Evolutionary conservation across 2,888 invertebrate genomes (phyloP).

Genomic region (Phortica okadai): DNA sequence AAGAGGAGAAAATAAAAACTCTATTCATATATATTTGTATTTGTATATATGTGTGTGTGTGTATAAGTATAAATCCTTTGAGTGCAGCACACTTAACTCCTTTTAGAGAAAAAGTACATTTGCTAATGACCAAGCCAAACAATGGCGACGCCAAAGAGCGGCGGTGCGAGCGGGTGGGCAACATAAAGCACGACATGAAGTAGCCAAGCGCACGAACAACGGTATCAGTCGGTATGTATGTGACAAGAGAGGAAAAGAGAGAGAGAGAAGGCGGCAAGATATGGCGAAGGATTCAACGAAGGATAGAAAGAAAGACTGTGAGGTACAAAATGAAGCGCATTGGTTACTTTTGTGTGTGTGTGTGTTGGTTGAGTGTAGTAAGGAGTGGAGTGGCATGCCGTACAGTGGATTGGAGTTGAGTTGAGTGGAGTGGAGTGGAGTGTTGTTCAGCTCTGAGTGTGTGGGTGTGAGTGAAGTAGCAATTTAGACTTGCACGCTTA

Average conservation of each 20-base stretch:
- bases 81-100: slow-evolving; percentile 70
- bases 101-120: slow-evolving; percentile 70
- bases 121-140: slow-evolving; percentile 70
- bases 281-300: too few relatives aligned
- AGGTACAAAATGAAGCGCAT: slow-evolving; percentile 15
- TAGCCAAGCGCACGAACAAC: slow-evolving; percentile 7
- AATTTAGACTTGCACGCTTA: slow-evolving; percentile 58
- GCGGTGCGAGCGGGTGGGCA: neutral
- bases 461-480: slow-evolving; percentile 58
- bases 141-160: slow-evolving; percentile 53
- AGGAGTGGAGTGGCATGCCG: neutral
- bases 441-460: neutral
- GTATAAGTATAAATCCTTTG: slow-evolving; percentile 62
- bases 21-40: neutral
- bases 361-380: neutral
- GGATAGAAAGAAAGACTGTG: too few relatives aligned
- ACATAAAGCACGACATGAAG: neutral
- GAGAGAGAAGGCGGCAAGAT: too few relatives aligned
- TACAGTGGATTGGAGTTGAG: neutral
- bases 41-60: neutral
- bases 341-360: neutral
- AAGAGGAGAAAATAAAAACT: neutral
- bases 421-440: neutral
- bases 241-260: neutral
- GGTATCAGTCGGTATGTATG: neutral